phyloP scores from a whole-genome alignment of 2,888 invertebrate species.

The Scaptomyza flava region DNA sequence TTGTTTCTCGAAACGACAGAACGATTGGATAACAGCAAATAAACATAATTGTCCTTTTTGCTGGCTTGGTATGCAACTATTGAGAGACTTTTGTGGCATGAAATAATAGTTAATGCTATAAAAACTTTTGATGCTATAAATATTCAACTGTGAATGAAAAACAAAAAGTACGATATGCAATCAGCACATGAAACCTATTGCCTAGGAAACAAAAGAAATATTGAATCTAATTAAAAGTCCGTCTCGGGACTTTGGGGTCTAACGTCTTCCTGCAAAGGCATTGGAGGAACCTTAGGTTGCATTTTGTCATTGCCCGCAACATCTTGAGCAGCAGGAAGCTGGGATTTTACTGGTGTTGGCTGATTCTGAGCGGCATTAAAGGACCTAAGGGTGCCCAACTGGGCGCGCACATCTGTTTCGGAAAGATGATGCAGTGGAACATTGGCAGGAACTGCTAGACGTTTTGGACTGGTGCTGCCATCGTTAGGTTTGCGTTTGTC shows the following conservation, averaged over 20 bases:
- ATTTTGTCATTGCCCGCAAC: conserved; percentile 10
- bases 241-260: conserved; percentile 83
- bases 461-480: conserved; percentile 77
- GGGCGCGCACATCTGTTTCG: conserved; percentile 80
- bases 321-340: conserved; percentile 5
- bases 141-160: conserved; percentile 38
- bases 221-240: conserved; percentile 69
- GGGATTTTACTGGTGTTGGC: background rate
- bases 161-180: conserved; percentile 1
- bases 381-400: conserved; percentile 79
- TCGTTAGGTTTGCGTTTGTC: conserved; percentile 73
- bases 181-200: conserved; percentile 4
- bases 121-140: conserved; percentile 42
- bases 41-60: too few relatives aligned
- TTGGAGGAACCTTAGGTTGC: background rate
- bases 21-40: too few relatives aligned
- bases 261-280: conserved; percentile 26
- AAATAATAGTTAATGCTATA: background rate
- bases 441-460: conserved; percentile 79
- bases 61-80: too few relatives aligned
- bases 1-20: too few relatives aligned
- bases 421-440: conserved; percentile 82
- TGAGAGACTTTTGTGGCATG: background rate
- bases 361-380: conserved; percentile 63
- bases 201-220: conserved; percentile 3